Conservation (phyloP, 2,888 invertebrate species). For the Agrotis clavis region DNA sequence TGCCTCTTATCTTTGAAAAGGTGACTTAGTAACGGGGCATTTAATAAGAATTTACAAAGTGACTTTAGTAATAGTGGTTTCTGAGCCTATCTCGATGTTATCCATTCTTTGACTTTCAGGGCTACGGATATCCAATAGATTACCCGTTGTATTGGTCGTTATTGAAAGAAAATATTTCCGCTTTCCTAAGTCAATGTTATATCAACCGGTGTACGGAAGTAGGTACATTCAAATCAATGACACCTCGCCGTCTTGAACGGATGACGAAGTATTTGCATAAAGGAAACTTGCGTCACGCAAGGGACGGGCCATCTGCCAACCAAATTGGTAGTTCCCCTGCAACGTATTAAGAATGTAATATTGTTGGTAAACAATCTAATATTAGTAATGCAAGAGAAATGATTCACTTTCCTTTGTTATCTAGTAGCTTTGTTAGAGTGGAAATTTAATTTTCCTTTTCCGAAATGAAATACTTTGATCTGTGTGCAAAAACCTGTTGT, state of each 20-base stretch:
- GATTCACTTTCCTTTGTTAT: conserved; percentile 30
- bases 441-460: conserved; percentile 11
- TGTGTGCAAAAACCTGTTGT: conserved; percentile 21
- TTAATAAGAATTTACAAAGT: conserved; percentile 24
- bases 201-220: conserved; percentile 35
- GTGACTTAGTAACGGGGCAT: conserved; percentile 31
- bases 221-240: conserved; percentile 40
- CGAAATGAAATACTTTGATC: conserved; percentile 10
- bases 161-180: conserved; percentile 1
- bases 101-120: conserved; percentile 4
- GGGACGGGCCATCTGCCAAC: conserved; percentile 51
- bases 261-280: conserved; percentile 55
- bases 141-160: neutral
- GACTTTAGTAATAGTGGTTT: conserved; percentile 14
- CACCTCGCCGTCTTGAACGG: conserved; percentile 34
- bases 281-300: conserved; percentile 54
- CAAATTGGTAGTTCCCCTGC: conserved; percentile 47
- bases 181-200: neutral
- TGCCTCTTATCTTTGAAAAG: conserved; percentile 45
- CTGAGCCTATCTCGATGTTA: neutral
- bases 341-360: conserved; percentile 40
- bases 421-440: conserved; percentile 11
- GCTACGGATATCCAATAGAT: neutral
- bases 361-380: conserved; percentile 35
- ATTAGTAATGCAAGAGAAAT: conserved; percentile 35